Base-by-base conservation (phyloP, 2,888 invertebrate genomes). In the Dicranocentrus wangi region DNA sequence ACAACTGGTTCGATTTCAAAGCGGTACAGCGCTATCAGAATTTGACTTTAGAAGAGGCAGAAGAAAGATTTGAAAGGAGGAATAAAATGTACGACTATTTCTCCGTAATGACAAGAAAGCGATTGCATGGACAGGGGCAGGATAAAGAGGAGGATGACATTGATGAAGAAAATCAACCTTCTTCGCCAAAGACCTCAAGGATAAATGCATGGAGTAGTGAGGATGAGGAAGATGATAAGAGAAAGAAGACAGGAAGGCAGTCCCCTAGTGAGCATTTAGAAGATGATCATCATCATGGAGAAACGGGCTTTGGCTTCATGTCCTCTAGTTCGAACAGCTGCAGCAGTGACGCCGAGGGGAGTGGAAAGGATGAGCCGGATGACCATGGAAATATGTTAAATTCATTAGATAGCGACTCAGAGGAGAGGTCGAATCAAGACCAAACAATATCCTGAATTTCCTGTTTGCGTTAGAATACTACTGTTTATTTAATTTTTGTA, bases 41-140 rank as follows among this genome's bases (percentile, higher is more conserved):
- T 0, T 90, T 99, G 15, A 97, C 96, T 10, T 96, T 96, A 0
- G 99, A 99, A 89, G 99, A 99, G 89, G 99, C 99, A 0, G 99
- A 99, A 88, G 94, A 97, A 87, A 97, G 98, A 88, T 99, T 98
- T 89, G 95, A 93, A 84, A 94, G 97, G 88, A 92, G 99, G 53
- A 97, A 98, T 89, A 97, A 97, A 88, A 95, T 96, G 69, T 92
- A 98, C 90, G 99, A 99, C 90, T 96, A 93, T 89, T 99, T 98
- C 89, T 94, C 95, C 1, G 91, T 98, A 81, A 98, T 98, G 98
- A 92, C 95, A 88, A 92, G 95, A 25, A 97, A 97, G 88, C 92
- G 96, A 73, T 90, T 96, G 88, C 93, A 93, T 84, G n/a, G n/a
- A n/a, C n/a, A n/a, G n/a, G n/a, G n/a, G n/a, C n/a, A n/a, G n/a